phyloP scores from a whole-genome alignment of 2,113 vertebrate species.

The Pachypanchax playfairii region DNA sequence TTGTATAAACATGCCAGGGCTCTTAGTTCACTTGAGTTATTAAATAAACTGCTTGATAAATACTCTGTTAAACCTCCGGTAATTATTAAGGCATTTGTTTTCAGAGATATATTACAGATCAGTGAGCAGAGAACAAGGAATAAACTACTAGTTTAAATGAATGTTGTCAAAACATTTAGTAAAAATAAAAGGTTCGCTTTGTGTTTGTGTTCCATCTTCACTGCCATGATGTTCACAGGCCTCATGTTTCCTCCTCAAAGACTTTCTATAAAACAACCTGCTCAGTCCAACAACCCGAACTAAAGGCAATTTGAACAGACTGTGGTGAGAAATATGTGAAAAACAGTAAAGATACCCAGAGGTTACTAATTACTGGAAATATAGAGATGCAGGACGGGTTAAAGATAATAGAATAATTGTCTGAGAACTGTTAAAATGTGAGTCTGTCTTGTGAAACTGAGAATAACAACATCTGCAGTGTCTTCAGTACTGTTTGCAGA shows the following conservation, averaged over 20 bases:
- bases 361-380: background rate
- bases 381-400: background rate
- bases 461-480: background rate
- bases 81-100: slow-evolving; percentile 10
- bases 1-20: too few species aligned
- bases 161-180: too few species aligned
- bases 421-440: background rate
- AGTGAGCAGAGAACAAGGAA: too few species aligned
- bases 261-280: background rate
- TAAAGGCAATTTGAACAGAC: background rate
- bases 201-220: slow-evolving; percentile 27
- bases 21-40: too few species aligned
- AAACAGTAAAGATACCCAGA: slow-evolving; percentile 3
- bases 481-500: slow-evolving; percentile 24
- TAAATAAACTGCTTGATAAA: slow-evolving; percentile 36
- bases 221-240: slow-evolving; percentile 2
- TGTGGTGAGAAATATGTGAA: background rate
- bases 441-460: slow-evolving; percentile 10
- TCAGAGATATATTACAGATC: slow-evolving; percentile 3
- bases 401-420: background rate
- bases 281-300: background rate
- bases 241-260: slow-evolving; percentile 8
- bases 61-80: slow-evolving; percentile 7
- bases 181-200: too few species aligned
- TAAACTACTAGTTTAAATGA: background rate